phyloP scores from a whole-genome alignment of 1,140 invertebrate genomes.

The Lineus longissimus region DNA sequence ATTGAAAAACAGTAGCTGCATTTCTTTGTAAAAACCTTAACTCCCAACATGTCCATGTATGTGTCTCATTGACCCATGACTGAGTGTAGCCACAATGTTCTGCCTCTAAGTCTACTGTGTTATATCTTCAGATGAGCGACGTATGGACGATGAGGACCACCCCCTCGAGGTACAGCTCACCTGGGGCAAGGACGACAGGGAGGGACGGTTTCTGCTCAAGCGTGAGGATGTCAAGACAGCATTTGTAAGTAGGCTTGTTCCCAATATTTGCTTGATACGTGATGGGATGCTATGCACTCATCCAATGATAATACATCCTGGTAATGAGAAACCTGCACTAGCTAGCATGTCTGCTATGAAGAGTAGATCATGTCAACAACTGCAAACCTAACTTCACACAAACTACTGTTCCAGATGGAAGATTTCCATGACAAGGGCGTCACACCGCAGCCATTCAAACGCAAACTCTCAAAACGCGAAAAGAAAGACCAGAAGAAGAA shows the following conservation, averaged over 20 bases:
- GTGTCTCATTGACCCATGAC: too few species aligned
- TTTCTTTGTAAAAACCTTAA: too few species aligned
- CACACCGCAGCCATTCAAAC: slow-evolving; percentile 59
- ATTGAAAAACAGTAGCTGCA: too few species aligned
- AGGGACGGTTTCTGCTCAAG: slow-evolving; percentile 92
- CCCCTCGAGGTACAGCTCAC: slow-evolving; percentile 96
- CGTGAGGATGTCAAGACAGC: slow-evolving; percentile 64
- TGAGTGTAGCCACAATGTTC: too few species aligned
- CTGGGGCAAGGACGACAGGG: slow-evolving; percentile 97
- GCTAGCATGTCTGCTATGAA: too few species aligned
- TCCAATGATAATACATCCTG: too few species aligned
- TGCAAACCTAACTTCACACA: too few species aligned
- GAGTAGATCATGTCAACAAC: too few species aligned
- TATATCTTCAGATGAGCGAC: slow-evolving; percentile 74
- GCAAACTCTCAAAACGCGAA: slow-evolving; percentile 96
- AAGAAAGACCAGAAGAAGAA: slow-evolving; percentile 98
- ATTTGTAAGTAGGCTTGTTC: slow-evolving; percentile 32
- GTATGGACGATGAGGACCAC: slow-evolving; percentile 83
- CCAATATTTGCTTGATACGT: slow-evolving; percentile 57
- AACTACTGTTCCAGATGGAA: slow-evolving; percentile 8
- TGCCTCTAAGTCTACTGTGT: too few species aligned
- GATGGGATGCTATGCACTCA: too few species aligned
- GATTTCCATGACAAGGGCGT: not conserved
- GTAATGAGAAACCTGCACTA: too few species aligned
- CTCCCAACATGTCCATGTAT: too few species aligned